Percentiles rank a stretch among this genome's conserved stretches.
phyloP scores from a whole-genome alignment of 2,888 invertebrate genomes.

The Drosophila anomalata region DNA sequence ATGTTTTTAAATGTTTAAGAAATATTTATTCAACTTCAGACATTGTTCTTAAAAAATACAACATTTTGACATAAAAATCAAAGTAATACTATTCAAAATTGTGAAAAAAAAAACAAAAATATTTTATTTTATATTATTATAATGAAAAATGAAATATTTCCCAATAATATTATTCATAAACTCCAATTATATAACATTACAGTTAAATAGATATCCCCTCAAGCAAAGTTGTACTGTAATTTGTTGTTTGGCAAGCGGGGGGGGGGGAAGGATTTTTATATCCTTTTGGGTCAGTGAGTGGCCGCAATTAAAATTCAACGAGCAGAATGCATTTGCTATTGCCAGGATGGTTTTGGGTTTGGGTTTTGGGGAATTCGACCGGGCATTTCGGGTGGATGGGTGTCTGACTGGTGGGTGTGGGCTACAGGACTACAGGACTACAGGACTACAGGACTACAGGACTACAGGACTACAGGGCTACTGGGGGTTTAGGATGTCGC shows the following conservation, averaged over 20 bases:
- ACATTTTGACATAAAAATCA: no score
- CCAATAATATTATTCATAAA: not conserved
- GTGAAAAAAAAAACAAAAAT: not conserved
- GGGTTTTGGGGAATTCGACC: not conserved
- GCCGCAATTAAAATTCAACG: slow-evolving; percentile 69
- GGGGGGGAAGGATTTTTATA: slow-evolving; percentile 6
- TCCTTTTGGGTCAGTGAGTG: slow-evolving; percentile 27
- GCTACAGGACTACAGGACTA: not conserved
- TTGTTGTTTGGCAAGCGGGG: slow-evolving; percentile 6
- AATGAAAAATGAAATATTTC: not conserved
- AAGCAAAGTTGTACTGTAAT: not conserved
- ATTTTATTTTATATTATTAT: not conserved
- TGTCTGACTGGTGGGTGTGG: not conserved
- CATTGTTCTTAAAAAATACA: no score
- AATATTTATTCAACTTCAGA: no score
- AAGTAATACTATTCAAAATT: not conserved
- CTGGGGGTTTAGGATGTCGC: not conserved
- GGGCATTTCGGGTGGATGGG: not conserved
- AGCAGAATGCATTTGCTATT: slow-evolving; percentile 69
- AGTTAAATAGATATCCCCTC: not conserved
- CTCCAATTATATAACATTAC: not conserved
- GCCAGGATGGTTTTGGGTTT: slow-evolving; percentile 1
- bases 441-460: not conserved
- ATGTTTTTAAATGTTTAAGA: no score
- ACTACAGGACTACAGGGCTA: not conserved